A percentile compares a stretch with the other conserved stretches of the same genome.
Evolutionary conservation across 2,888 invertebrate genomes (phyloP).

Genomic region (Drosophila neoperkinsi): DNA sequence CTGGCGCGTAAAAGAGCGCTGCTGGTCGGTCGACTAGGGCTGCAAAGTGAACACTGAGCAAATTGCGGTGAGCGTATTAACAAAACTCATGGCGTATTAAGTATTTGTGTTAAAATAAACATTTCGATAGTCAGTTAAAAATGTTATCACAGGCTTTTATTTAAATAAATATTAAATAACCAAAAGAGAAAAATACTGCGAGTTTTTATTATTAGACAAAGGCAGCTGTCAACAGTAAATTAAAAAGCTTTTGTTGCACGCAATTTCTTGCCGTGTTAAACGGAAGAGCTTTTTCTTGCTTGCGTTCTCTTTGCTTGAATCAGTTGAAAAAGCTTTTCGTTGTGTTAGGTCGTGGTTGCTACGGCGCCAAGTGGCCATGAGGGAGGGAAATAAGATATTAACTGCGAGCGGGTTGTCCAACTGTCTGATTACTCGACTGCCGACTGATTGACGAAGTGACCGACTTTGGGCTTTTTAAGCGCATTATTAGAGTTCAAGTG

Average conservation of each 20-base stretch:
- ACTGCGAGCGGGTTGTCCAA: conserved; percentile 31
- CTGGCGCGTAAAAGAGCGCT: conserved; percentile 10
- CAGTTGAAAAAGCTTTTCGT: conserved; percentile 55
- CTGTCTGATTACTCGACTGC: conserved; percentile 30
- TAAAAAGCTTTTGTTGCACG: no score
- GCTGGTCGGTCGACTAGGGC: conserved; percentile 17
- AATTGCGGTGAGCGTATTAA: neutral
- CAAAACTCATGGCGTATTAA: neutral
- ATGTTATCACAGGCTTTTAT: neutral
- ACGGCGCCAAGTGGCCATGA: neutral
- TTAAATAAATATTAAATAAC: neutral
- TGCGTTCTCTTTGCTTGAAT: conserved; percentile 21
- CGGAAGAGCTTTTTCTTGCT: conserved; percentile 47
- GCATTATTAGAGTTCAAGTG: conserved; percentile 65
- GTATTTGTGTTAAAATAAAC: neutral
- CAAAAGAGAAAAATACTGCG: neutral
- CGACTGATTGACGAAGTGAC: conserved; percentile 37
- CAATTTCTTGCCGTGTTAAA: conserved; percentile 44
- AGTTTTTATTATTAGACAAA: neutral
- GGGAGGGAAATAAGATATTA: conserved; percentile 29
- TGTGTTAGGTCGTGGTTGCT: conserved; percentile 73
- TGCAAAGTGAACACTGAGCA: conserved; percentile 23
- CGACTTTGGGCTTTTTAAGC: conserved; percentile 52
- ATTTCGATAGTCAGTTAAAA: neutral
- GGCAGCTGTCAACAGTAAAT: neutral